phyloP scores from a whole-genome alignment of 2,797 vertebrate genomes.

The Notamacropus eugenii region DNA sequence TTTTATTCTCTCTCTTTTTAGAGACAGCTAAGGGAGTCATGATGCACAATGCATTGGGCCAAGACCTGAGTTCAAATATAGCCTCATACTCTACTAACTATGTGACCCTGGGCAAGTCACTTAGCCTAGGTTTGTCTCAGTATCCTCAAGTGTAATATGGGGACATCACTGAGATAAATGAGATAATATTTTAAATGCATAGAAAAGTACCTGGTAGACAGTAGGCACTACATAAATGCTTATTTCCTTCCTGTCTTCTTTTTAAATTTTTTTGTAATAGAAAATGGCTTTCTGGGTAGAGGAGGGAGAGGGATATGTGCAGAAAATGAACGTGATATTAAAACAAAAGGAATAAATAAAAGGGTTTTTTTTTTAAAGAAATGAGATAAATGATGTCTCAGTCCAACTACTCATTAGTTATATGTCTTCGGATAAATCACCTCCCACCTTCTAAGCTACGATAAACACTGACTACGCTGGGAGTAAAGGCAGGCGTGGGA shows the following conservation, averaged over 20 bases:
- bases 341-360: neutral
- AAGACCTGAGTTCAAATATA: neutral
- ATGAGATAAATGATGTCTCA: neutral
- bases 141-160: neutral
- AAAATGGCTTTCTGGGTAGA: neutral
- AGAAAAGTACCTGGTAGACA: neutral
- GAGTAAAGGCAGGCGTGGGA: neutral
- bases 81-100: neutral
- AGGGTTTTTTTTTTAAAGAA: neutral
- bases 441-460: neutral
- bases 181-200: neutral
- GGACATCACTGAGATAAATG: neutral
- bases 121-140: neutral
- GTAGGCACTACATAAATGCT: neutral
- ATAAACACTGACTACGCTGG: neutral
- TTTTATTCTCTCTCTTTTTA: neutral
- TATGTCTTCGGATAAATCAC: neutral
- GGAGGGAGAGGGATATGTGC: neutral
- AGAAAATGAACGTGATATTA: neutral
- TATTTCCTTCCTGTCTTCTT: neutral
- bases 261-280: neutral
- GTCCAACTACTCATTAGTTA: neutral
- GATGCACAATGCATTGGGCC: neutral
- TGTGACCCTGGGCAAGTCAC: neutral
- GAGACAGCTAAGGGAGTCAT: neutral